Base-by-base conservation (phyloP, 1,140 invertebrate species). In the Armadillidium nasatum region DNA sequence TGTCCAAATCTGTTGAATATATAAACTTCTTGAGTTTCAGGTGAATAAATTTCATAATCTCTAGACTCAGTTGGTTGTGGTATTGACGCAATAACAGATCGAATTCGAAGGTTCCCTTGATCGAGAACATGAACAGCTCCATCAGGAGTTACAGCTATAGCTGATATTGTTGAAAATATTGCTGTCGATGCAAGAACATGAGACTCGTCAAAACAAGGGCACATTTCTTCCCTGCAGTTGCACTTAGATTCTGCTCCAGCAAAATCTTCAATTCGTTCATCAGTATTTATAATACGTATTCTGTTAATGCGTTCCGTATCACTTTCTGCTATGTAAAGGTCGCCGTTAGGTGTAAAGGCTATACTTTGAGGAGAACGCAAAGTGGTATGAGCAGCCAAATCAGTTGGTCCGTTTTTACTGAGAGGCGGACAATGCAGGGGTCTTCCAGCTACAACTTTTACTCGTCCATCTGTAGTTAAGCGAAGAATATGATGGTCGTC, bases 1-100 rank as follows among this genome's bases (percentile, higher is more conserved):
- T 97, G 95, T 0, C 96, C 96, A 83, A 97, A 97, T 81, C 94
- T 87, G 83, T 98, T 98, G 84, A 98, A 98, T 11, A 97, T 90
- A 83, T 97, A 98, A 69, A 95, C 91, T 85, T 98, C 95, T 84
- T 97, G 94, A 0, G 94, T 96, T 82, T 97, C 95, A 0, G 96
- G 94, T 0, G 94, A 94, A 80, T 95, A 96, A 71, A 98, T 95
- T 85, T 97, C 94, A 83, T 97, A 98, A 83, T 95, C 92, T 44
- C 94, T 87, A 0, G 91, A 88, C 0, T 89, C 88, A 81, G 91
- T 93, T 0, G 94, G 91, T 0, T 93, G 75, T 0, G 87, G 96
- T 72, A 98, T 93, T 82, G 93, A 94, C 0, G 95, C 94, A 86
- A 93, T 94, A 0, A 98, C 93, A 0, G 94, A 95, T 69, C 95